Evolutionary conservation across 2,113 vertebrate genomes (phyloP).

Genomic region (Zosterops pallidus): DNA sequence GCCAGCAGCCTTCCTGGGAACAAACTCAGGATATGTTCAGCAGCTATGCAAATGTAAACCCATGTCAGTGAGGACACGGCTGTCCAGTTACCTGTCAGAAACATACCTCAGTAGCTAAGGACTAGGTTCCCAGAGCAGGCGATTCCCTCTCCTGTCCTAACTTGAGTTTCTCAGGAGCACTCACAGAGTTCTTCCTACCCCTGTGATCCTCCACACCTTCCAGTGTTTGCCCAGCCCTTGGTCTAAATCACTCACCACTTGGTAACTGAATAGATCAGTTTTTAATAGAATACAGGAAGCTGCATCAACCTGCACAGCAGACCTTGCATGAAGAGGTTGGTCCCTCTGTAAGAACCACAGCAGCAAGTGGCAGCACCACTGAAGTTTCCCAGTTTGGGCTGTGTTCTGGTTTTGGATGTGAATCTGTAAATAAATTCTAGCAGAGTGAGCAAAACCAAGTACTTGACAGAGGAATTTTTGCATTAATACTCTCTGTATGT

Average conservation of each 20-base stretch:
- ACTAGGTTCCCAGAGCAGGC: not conserved
- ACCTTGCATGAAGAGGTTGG: not conserved
- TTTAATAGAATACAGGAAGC: slow-evolving; percentile 13
- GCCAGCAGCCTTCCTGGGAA: not conserved
- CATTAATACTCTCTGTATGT: not conserved
- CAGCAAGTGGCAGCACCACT: not conserved
- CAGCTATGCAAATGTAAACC: not conserved
- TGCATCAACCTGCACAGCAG: not conserved
- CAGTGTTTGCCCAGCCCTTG: not conserved
- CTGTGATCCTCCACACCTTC: not conserved
- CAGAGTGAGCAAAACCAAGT: not conserved
- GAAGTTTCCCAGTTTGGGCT: not conserved
- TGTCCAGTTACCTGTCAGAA: not conserved
- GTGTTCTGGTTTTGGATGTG: slow-evolving; percentile 15
- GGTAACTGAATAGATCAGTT: not conserved
- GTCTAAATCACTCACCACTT: not conserved
- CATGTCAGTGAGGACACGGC: not conserved
- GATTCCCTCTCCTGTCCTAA: not conserved
- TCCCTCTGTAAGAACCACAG: not conserved
- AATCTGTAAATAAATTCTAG: slow-evolving; percentile 48
- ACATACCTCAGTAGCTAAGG: not conserved
- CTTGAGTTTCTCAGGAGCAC: not conserved
- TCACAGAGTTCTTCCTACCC: not conserved
- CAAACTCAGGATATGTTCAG: not conserved
- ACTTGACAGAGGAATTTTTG: not conserved